Base-by-base conservation (phyloP, 2,797 vertebrate genomes). In the Diplodus puntazzo region DNA sequence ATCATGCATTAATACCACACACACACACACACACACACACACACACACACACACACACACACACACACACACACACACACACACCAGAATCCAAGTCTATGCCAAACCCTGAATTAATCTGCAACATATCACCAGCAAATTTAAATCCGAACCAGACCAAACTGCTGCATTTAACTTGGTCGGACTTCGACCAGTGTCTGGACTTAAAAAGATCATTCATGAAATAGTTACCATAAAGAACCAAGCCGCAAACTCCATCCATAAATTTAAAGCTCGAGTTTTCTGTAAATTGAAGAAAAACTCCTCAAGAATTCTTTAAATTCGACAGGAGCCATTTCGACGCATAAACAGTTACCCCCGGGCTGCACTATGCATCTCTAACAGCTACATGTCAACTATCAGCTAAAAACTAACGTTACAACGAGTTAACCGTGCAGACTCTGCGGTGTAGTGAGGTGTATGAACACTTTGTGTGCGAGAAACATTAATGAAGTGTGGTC, bases 21-120 rank as follows among this genome's bases (percentile, higher is more conserved):
- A 39, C 27, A 49, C 13, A 4, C 1, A 20, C 43, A 63, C 3
- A 25, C 17, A 30, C 2, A 27, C 53, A 55, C 2, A 30, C 17
- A 34, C 16, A 63, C 2, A 25, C 17, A 30, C 2, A 27, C 53
- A 55, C 2, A 30, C 17, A 34, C 16, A 25, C 30, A n/a, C n/a
- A n/a, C n/a, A n/a, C n/a, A n/a, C n/a, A n/a, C n/a, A n/a, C n/a
- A n/a, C n/a, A n/a, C n/a, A 27, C 39, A 50, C 7, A 11, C 59
- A 30, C 23, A 16, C 5, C 11, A 30, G 0, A n/a, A 1, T 10
- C 21, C 11, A 23, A n/a, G 8, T 20, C 4, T 5, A 1, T 4
- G 21, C 13, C 6, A 11, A 39, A 7, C 4, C 13, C 1, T 3
- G 27, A n/a, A 10, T 42, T 60, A 5, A 54, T 23, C 17, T 43